Conservation (phyloP, 1,140 invertebrate genomes). For the Hyposmocoma kahamanoa region DNA sequence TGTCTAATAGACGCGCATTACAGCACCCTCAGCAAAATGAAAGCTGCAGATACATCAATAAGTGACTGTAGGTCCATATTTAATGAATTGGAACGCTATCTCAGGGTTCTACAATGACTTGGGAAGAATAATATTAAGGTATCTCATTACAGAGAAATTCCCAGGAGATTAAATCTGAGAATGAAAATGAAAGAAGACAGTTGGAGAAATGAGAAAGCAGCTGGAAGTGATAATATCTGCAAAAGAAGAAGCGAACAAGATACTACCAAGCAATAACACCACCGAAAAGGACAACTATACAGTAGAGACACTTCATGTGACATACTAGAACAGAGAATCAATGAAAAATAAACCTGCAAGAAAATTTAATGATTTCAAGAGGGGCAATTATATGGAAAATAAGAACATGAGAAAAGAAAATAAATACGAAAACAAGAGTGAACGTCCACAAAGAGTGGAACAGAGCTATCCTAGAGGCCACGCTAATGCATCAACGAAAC, state of each 20-base stretch:
- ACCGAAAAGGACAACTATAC: neutral
- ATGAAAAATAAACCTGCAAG: neutral
- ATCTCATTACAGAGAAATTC: neutral
- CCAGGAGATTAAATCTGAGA: neutral
- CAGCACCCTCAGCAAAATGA: neutral
- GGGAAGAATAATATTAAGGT: neutral
- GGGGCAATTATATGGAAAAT: neutral
- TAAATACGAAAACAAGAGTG: neutral
- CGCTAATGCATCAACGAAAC: neutral
- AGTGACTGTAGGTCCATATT: neutral
- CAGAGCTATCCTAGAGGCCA: neutral
- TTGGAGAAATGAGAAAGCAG: neutral
- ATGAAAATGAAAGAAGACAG: neutral
- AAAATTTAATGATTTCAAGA: neutral
- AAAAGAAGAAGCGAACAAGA: neutral
- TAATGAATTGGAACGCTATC: neutral
- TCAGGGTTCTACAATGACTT: neutral
- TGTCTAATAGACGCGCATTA: too few relatives aligned
- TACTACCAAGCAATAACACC: neutral
- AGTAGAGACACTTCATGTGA: neutral
- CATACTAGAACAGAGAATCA: neutral
- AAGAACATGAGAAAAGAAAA: neutral
- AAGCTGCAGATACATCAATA: neutral
- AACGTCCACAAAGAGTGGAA: neutral
- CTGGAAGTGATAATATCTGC: neutral